Conservation (phyloP, 2,797 vertebrate species). For the Periparus ater region DNA sequence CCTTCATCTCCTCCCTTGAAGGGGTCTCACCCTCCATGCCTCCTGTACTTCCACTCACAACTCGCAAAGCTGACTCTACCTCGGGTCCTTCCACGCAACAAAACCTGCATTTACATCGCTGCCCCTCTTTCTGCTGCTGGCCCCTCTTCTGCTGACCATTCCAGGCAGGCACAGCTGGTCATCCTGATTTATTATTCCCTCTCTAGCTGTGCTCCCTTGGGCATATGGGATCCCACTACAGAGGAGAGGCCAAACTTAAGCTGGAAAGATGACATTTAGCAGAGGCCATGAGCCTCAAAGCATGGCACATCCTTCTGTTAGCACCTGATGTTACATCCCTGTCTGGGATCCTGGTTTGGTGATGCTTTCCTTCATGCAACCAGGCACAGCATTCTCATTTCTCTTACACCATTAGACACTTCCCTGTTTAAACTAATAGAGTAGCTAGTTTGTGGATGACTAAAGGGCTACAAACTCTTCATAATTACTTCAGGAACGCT, state of each 20-base stretch:
- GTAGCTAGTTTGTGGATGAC: background rate
- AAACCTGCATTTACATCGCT: background rate
- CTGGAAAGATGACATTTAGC: background rate
- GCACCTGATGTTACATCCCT: background rate
- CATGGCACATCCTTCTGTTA: background rate
- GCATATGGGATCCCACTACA: background rate
- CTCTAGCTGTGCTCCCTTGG: rapidly evolving
- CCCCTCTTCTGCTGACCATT: background rate
- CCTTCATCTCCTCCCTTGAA: background rate
- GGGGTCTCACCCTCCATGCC: background rate
- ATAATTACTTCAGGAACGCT: background rate
- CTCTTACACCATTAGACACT: background rate
- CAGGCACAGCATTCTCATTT: background rate
- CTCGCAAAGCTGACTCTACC: background rate
- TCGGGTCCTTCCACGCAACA: background rate
- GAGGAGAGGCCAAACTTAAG: background rate
- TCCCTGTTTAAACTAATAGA: background rate
- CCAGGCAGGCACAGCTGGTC: background rate
- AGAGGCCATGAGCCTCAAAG: background rate
- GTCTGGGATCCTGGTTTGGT: background rate
- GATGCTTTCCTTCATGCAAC: background rate
- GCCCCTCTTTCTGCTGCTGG: background rate
- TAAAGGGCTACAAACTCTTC: background rate
- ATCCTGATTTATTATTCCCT: background rate
- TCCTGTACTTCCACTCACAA: background rate